These are phyloP conservation scores for Acanthornis magna DNA, from an alignment of 2,797 vertebrate genomes.

Conservation along the genomic window DNA sequence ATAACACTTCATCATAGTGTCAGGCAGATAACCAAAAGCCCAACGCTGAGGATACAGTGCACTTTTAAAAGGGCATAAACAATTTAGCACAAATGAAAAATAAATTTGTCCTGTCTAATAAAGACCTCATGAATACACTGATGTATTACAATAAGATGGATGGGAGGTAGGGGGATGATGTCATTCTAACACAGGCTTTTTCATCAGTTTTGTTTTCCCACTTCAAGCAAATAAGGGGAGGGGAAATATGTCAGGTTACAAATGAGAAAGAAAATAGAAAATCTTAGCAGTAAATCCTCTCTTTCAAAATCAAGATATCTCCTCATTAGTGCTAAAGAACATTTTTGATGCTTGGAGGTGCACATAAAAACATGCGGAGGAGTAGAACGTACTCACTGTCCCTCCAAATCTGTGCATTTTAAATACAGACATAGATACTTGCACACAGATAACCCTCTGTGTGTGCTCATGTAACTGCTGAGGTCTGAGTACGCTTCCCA, in stretches of 20 bases:
- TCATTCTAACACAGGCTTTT: not conserved
- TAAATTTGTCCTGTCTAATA: constrained; percentile 53
- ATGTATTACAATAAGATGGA: constrained; percentile 38
- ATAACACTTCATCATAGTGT: constrained; percentile 39
- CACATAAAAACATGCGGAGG: not conserved
- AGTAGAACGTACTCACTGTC: not conserved
- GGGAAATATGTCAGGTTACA: not conserved
- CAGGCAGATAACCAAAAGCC: constrained; percentile 40
- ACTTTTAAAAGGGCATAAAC: constrained; percentile 48
- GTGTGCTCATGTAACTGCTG: not conserved
- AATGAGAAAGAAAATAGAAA: not conserved
- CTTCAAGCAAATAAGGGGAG: not conserved
- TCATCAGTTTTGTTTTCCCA: constrained; percentile 1
- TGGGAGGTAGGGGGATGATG: not conserved
- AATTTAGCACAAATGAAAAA: constrained; percentile 63
- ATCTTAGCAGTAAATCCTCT: not conserved
- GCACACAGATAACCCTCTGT: not conserved
- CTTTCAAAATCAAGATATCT: not conserved
- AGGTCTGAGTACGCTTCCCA: not conserved
- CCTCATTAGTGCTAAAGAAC: not conserved
- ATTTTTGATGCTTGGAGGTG: not conserved
- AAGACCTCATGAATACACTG: constrained; percentile 53
- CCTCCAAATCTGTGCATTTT: constrained; percentile 31
- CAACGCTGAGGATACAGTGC: constrained; percentile 25
- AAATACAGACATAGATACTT: not conserved